phyloP scores from a whole-genome alignment of 64 coral and sea anemone genomes.

The Actinia equina region DNA sequence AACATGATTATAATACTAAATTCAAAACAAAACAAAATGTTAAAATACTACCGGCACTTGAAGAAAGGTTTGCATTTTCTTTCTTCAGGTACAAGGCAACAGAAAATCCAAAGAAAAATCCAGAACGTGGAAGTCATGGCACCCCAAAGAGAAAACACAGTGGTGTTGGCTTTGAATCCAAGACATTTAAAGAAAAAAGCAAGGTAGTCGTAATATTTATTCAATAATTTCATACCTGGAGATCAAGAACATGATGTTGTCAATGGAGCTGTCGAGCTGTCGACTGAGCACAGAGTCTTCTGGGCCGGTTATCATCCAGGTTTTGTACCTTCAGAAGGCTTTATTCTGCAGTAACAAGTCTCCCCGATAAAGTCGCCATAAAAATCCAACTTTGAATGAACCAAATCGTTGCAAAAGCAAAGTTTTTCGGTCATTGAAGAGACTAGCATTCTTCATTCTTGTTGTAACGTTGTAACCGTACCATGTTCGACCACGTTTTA shows the following conservation, averaged over 20 bases:
- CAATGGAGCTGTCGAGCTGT: background rate
- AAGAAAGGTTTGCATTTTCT: background rate
- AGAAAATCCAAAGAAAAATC: background rate
- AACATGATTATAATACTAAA: no score
- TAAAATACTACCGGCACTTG: background rate
- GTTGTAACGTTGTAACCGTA: no score
- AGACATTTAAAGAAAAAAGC: constrained; percentile 66
- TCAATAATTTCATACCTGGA: background rate
- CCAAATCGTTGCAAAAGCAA: no score
- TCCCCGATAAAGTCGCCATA: no score
- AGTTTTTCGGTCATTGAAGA: no score
- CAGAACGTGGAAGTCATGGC: background rate
- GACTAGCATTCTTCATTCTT: no score
- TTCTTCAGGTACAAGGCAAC: constrained; percentile 2
- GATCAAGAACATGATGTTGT: background rate
- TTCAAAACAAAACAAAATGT: background rate
- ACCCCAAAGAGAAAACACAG: constrained; percentile 6
- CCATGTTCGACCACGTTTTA: no score
- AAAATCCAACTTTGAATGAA: no score
- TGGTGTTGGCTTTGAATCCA: constrained; percentile 72
- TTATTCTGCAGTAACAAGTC: no score
- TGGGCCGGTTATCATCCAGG: no score
- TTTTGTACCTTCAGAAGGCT: no score
- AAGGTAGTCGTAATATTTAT: constrained; percentile 23
- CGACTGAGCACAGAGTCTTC: no score